These are phyloP conservation scores for Dasypogon diadema DNA, from an alignment of 2,888 invertebrate genomes.

Conservation along the genomic window DNA sequence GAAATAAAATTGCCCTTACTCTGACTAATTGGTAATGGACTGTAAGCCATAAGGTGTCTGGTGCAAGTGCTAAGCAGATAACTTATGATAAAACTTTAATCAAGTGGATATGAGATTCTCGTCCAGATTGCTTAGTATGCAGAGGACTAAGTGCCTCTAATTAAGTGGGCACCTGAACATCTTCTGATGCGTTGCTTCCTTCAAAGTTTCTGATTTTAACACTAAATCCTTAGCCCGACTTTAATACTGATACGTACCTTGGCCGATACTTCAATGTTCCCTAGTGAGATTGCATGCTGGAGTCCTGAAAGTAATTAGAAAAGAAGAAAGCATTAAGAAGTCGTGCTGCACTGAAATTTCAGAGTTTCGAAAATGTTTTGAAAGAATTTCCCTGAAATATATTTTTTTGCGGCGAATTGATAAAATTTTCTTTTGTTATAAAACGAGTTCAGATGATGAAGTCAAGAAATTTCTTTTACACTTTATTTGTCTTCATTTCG, in stretches of 20 bases:
- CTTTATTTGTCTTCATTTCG: neutral
- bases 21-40: conserved; percentile 19
- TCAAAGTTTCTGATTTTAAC: neutral
- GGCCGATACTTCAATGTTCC: conserved; percentile 67
- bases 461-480: too few species aligned
- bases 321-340: conserved; percentile 11
- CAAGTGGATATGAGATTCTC: neutral
- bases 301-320: conserved; percentile 62
- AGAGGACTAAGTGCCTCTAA: neutral
- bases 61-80: conserved; percentile 11
- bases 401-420: neutral
- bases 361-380: too few species aligned
- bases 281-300: conserved; percentile 69
- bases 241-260: conserved; percentile 60
- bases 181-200: neutral
- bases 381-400: neutral
- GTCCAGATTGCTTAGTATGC: neutral
- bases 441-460: too few species aligned
- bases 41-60: neutral
- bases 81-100: conserved; percentile 35
- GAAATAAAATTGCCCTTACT: conserved; percentile 32
- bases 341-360: too few species aligned
- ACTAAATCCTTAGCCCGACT: conserved; percentile 2
- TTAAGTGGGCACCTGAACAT: neutral
- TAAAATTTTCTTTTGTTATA: too few species aligned